Evolutionary conservation across 2,888 invertebrate genomes (phyloP), one percentile per base, ranked within the genome.

Genomic region (Dryocosmus kuriphilus): DNA sequence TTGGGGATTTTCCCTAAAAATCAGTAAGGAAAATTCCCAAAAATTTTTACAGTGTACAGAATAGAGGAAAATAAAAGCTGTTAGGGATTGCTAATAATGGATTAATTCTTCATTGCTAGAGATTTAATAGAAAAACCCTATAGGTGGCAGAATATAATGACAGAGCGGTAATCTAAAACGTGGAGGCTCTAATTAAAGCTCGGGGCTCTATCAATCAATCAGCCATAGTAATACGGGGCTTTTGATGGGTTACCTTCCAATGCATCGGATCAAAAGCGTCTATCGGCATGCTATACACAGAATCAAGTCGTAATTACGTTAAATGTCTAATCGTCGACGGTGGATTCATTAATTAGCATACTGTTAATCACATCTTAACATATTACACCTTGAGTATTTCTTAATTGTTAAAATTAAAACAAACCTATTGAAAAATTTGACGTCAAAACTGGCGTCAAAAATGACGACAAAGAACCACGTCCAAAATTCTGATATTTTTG

Each of bases 211-310:
- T 87, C 86, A 87, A 86, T 86, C 86, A 86, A 86, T 86, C 86
- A 85, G 81, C 86, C 84, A 85, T 86, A 85, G 87, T 85, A 86
- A 87, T 86, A 86, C 85, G 83, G 86, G 80, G 84, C 86, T 85
- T 86, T 86, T 84, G 85, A 85, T 83, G 85, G 86, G 85, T 83
- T 80, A 82, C 83, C 85, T 85, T 83, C 83, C 82, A 84, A 85
- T 85, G 84, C 86, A 9, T 51, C 9, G 80, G 81, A 82, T 81
- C 80, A 80, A 81, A 82, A 86, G 84, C 79, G 81, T 76, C 74
- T 80, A 81, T 77, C 82, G 77, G 82, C 85, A 86, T 86, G 83
- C 85, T 79, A 86, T 82, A 77, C 67, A 77, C 51, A 81, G 80
- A 75, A 46, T 79, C 80, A 79, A 77, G 84, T 81, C 84, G 86